A percentile compares a stretch with the other conserved stretches of the same genome.
phyloP scores from a whole-genome alignment of 2,797 vertebrate genomes.

The Pelochelys cantorii region DNA sequence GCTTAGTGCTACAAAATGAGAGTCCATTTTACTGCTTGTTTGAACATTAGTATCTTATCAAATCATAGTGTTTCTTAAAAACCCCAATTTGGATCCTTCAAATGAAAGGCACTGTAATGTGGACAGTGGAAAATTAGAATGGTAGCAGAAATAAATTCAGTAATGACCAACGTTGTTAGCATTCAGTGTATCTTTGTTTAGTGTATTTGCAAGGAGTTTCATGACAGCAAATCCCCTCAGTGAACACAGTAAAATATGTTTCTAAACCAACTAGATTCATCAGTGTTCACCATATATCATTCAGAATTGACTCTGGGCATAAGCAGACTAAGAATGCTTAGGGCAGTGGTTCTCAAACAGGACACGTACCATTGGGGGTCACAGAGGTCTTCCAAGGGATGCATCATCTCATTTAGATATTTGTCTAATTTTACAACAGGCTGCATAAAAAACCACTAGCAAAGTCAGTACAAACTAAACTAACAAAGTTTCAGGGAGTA shows the following conservation, averaged over 20 bases:
- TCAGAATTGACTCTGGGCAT: background rate
- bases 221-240: slow-evolving; percentile 23
- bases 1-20: background rate
- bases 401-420: too few relatives aligned
- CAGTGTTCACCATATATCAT: background rate
- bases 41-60: background rate
- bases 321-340: background rate
- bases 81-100: slow-evolving; percentile 11
- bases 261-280: background rate
- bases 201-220: background rate
- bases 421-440: too few relatives aligned
- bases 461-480: too few relatives aligned
- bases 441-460: too few relatives aligned
- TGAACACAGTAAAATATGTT: background rate
- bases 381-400: too few relatives aligned
- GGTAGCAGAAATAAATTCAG: slow-evolving; percentile 17
- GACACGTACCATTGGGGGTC: too few relatives aligned
- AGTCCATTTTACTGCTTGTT: background rate
- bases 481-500: too few relatives aligned
- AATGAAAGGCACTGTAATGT: background rate
- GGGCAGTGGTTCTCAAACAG: too few relatives aligned
- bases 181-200: background rate
- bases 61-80: slow-evolving; percentile 7
- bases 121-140: slow-evolving; percentile 39
- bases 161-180: background rate